phyloP scores from a whole-genome alignment of 2,797 vertebrate genomes.

The Lacerta viridis region DNA sequence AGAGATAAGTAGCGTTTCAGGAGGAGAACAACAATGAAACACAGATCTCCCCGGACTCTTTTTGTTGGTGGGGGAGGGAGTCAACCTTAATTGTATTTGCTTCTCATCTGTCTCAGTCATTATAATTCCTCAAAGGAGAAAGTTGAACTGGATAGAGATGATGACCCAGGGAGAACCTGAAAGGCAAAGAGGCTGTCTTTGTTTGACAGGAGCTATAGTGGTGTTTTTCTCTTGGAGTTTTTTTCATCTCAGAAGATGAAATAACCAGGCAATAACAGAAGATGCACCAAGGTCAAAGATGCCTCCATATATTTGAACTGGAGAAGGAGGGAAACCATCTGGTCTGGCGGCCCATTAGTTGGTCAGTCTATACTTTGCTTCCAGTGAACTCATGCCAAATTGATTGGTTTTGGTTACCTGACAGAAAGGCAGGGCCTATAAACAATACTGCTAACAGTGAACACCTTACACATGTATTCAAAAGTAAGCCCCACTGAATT shows the following conservation, averaged over 20 bases:
- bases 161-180: constrained; percentile 55
- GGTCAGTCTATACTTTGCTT: constrained; percentile 8
- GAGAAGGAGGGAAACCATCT: background rate
- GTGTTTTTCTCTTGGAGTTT: constrained; percentile 40
- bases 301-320: constrained; percentile 34
- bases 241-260: constrained; percentile 34
- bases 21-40: constrained; percentile 49
- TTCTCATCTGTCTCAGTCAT: constrained; percentile 69
- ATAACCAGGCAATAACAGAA: constrained; percentile 58
- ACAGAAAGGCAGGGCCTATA: background rate
- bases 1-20: constrained; percentile 65
- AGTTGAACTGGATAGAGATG: constrained; percentile 66
- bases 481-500: no score
- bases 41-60: constrained; percentile 60
- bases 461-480: background rate
- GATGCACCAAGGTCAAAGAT: constrained; percentile 54
- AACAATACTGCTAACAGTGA: background rate
- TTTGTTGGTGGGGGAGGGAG: constrained; percentile 16
- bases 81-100: constrained; percentile 63
- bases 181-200: constrained; percentile 55
- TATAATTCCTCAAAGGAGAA: constrained; percentile 60
- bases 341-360: background rate
- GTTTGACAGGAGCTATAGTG: constrained; percentile 43
- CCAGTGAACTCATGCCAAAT: background rate
- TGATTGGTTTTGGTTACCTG: background rate